A percentile compares a stretch with the other conserved stretches of the same genome.
Conservation (phyloP, 37 sponge, comb jelly and placozoan species). For the Bolinopsis microptera region DNA sequence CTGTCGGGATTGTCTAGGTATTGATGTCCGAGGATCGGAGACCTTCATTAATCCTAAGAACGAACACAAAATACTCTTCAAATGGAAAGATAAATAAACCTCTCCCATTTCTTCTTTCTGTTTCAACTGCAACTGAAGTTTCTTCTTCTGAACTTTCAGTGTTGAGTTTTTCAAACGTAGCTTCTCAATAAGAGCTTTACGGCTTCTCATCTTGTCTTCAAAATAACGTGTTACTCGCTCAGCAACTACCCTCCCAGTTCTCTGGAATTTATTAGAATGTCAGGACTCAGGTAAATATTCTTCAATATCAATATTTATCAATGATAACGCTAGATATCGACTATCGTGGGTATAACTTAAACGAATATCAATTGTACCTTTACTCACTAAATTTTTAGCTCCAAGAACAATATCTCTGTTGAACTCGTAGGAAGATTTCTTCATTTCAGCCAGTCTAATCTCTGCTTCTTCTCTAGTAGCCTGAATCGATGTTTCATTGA, state of each 20-base stretch:
- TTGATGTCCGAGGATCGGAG: too few relatives aligned
- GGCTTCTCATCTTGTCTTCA: conserved; percentile 82
- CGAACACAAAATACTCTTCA: too few relatives aligned
- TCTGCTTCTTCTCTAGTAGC: conserved; percentile 86
- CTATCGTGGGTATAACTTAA: too few relatives aligned
- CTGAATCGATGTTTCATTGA: too few relatives aligned
- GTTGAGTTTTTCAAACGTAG: conserved; percentile 87
- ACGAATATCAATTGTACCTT: too few relatives aligned
- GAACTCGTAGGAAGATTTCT: conserved; percentile 90
- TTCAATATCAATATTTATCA: neutral
- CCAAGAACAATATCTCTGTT: conserved; percentile 88
- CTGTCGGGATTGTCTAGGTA: too few relatives aligned
- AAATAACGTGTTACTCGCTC: conserved; percentile 86
- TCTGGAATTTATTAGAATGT: conserved; percentile 60
- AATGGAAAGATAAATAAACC: too few relatives aligned
- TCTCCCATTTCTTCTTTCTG: conserved; percentile 70
- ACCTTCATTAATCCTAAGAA: too few relatives aligned
- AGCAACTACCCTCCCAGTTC: conserved; percentile 77
- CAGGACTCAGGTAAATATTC: neutral
- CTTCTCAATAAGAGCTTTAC: conserved; percentile 83
- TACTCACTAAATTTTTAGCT: conserved; percentile 80
- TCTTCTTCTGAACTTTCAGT: conserved; percentile 74
- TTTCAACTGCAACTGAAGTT: conserved; percentile 83
- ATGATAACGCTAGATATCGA: neutral
- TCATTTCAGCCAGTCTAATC: conserved; percentile 76